Percentiles rank a stretch among this genome's conserved stretches.
Evolutionary conservation across 2,888 invertebrate genomes (phyloP).

Genomic region (Aporophyla lueneburgensis): DNA sequence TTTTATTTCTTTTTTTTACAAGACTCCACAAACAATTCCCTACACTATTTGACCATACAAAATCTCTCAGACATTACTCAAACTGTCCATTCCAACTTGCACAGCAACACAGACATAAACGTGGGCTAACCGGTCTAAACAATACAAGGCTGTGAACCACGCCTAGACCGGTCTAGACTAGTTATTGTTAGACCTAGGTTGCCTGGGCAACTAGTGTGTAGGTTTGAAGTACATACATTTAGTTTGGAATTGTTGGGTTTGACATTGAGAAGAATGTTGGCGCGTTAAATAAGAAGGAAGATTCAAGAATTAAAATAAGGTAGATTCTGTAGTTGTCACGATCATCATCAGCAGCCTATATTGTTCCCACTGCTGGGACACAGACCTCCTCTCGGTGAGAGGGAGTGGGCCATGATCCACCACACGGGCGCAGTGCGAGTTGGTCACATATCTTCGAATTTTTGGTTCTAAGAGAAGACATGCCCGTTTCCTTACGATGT

Average conservation of each 20-base stretch:
- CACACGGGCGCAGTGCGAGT: too few relatives aligned
- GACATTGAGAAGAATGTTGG: background rate
- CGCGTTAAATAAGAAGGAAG: too few relatives aligned
- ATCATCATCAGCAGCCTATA: too few relatives aligned
- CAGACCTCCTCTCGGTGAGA: too few relatives aligned
- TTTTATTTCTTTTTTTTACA: too few relatives aligned
- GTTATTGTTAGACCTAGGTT: conserved; percentile 28
- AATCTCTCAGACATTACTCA: background rate
- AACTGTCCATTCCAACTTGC: conserved; percentile 5
- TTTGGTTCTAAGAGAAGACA: too few relatives aligned
- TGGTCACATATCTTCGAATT: too few relatives aligned
- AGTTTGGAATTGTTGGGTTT: background rate
- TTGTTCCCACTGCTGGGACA: too few relatives aligned
- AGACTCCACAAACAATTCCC: background rate
- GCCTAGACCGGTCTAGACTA: conserved; percentile 51
- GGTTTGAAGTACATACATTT: background rate
- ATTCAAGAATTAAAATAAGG: too few relatives aligned
- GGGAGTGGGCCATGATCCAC: too few relatives aligned
- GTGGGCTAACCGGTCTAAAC: conserved; percentile 40
- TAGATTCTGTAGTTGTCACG: too few relatives aligned
- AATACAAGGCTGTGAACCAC: conserved; percentile 60
- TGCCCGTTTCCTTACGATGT: too few relatives aligned
- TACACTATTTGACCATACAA: background rate
- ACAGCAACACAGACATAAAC: conserved; percentile 19
- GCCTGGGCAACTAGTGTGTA: background rate